phyloP scores from a whole-genome alignment of 2,113 vertebrate genomes.

The Megaptera novaeangliae region DNA sequence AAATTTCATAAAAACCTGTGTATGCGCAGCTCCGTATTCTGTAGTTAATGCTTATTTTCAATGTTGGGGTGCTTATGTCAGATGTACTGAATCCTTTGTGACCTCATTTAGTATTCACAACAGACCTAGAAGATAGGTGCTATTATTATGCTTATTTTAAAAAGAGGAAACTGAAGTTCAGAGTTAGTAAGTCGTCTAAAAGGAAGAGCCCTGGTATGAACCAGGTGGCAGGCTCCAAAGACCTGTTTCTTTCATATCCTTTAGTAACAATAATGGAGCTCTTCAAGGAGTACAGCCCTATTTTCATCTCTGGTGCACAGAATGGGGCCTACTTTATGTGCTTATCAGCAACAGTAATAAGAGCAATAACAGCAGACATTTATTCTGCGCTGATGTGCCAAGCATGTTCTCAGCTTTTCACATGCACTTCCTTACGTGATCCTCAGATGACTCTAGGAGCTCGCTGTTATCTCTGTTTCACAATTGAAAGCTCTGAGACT shows the following conservation, averaged over 20 bases:
- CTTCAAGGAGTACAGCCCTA: not conserved
- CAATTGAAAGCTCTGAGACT: not conserved
- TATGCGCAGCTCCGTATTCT: not conserved
- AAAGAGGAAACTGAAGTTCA: not conserved
- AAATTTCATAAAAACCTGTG: not conserved
- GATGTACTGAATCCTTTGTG: not conserved
- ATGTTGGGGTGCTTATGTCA: not conserved
- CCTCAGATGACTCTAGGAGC: not conserved
- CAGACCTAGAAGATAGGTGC: not conserved
- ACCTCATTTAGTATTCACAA: conserved; percentile 21
- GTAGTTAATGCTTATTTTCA: not conserved
- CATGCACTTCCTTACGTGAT: not conserved
- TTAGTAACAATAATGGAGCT: not conserved
- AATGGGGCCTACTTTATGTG: not conserved
- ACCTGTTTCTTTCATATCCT: not conserved
- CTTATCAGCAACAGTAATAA: not conserved
- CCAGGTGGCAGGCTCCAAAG: not conserved
- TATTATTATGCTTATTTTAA: not conserved
- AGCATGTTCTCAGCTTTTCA: not conserved
- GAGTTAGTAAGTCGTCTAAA: not conserved
- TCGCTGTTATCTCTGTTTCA: not conserved
- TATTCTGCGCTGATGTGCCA: not conserved
- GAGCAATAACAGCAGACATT: not conserved
- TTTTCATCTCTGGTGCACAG: not conserved
- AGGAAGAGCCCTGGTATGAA: not conserved